Conservation (phyloP, 2,888 invertebrate species). For the Dryocosmus kuriphilus region DNA sequence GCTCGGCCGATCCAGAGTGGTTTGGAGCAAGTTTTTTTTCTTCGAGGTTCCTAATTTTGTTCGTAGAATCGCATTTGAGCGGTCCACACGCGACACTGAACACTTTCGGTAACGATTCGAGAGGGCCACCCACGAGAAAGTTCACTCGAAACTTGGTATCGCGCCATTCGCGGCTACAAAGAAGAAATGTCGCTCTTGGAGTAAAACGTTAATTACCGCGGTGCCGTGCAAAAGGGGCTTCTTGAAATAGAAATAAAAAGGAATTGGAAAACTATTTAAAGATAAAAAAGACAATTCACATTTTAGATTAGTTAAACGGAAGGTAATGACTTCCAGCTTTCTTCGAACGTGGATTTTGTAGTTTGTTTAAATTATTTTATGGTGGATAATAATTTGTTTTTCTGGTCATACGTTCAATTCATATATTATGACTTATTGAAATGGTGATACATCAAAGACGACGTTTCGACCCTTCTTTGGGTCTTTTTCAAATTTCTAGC, state of each 20-base stretch:
- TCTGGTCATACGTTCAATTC: too few relatives aligned
- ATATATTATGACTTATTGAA: too few relatives aligned
- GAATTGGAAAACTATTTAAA: not conserved
- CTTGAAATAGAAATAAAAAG: not conserved
- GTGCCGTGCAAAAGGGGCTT: not conserved
- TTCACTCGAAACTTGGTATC: slow-evolving; percentile 30
- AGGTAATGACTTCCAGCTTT: too few relatives aligned
- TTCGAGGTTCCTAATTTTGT: slow-evolving; percentile 21
- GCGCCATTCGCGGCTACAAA: slow-evolving; percentile 14
- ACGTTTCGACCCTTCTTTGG: too few relatives aligned
- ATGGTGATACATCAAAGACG: too few relatives aligned
- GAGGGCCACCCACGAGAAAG: slow-evolving; percentile 39
- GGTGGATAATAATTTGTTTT: too few relatives aligned
- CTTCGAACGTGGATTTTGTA: too few relatives aligned
- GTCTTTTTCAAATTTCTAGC: too few relatives aligned
- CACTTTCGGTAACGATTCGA: slow-evolving; percentile 27
- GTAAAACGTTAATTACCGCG: slow-evolving; percentile 11
- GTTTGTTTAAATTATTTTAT: too few relatives aligned
- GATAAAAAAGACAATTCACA: not conserved
- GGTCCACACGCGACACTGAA: slow-evolving; percentile 30
- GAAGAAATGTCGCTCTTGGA: not conserved
- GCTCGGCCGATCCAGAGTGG: slow-evolving; percentile 6
- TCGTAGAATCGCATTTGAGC: slow-evolving; percentile 27
- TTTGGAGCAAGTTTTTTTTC: slow-evolving; percentile 10
- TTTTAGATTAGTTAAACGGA: too few relatives aligned